Evolutionary conservation across 2,888 invertebrate species (phyloP).

Genomic region (Smittia aterrima): DNA sequence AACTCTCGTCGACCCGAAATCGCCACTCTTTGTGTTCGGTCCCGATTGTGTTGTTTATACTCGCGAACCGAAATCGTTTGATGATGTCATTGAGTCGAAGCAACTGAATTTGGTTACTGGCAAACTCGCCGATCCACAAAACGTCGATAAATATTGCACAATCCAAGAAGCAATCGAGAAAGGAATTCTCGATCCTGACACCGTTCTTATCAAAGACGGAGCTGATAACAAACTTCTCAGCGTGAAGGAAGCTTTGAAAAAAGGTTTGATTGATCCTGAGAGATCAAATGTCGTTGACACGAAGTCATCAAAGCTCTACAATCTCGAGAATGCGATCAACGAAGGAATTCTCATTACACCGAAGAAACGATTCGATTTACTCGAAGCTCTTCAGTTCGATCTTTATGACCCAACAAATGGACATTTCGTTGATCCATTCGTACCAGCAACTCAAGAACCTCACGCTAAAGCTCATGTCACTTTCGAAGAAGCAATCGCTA

Average conservation of each 20-base stretch:
- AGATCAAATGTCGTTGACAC: slow-evolving; percentile 83
- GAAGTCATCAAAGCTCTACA: slow-evolving; percentile 73
- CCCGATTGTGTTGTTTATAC: slow-evolving; percentile 70
- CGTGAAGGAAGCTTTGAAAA: slow-evolving; percentile 79
- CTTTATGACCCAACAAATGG: slow-evolving; percentile 84
- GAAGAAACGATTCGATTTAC: slow-evolving; percentile 73
- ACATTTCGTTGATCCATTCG: slow-evolving; percentile 76
- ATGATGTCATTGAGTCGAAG: slow-evolving; percentile 74
- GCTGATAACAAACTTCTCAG: slow-evolving; percentile 77
- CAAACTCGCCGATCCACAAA: slow-evolving; percentile 68
- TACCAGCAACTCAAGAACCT: background rate
- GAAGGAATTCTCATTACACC: slow-evolving; percentile 75
- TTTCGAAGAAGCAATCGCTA: slow-evolving; percentile 69
- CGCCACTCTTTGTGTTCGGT: slow-evolving; percentile 73
- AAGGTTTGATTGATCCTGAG: slow-evolving; percentile 81
- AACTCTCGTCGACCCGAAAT: slow-evolving; percentile 70
- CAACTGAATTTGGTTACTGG: slow-evolving; percentile 70
- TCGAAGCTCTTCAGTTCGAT: slow-evolving; percentile 76
- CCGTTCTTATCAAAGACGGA: slow-evolving; percentile 80
- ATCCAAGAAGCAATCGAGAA: slow-evolving; percentile 76
- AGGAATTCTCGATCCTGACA: slow-evolving; percentile 80
- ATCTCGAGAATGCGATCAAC: slow-evolving; percentile 72
- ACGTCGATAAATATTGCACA: slow-evolving; percentile 60
- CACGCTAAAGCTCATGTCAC: slow-evolving; percentile 57
- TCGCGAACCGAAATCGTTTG: slow-evolving; percentile 74